These are phyloP conservation scores for Cydia pomonella DNA, from an alignment of 1,140 invertebrate species.

Conservation along the genomic window DNA sequence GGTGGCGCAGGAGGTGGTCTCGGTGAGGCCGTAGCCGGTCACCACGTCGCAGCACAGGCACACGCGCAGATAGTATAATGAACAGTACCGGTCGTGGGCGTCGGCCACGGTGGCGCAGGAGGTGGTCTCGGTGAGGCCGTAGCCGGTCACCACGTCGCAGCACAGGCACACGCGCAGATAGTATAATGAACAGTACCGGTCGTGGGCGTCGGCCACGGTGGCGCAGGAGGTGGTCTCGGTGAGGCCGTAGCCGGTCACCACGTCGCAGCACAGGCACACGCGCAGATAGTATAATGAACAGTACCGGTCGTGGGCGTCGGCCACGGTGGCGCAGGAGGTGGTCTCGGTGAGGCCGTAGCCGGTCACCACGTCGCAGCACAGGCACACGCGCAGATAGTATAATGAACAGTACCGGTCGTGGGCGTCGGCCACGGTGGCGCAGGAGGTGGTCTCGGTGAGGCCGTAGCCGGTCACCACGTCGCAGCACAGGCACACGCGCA, in stretches of 20 bases:
- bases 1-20: constrained; percentile 96
- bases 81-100: constrained; percentile 81
- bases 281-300: too few relatives aligned
- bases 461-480: constrained; percentile 97
- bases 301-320: constrained; percentile 84
- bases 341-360: constrained; percentile 99
- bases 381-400: constrained; percentile 95
- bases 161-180: constrained; percentile 96
- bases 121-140: constrained; percentile 98
- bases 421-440: constrained; percentile 94
- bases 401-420: constrained; percentile 77
- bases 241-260: constrained; percentile 97
- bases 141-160: constrained; percentile 95
- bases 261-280: constrained; percentile 93
- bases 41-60: constrained; percentile 95
- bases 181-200: constrained; percentile 80
- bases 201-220: constrained; percentile 90
- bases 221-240: constrained; percentile 98
- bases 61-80: too few relatives aligned
- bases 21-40: constrained; percentile 98
- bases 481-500: constrained; percentile 95
- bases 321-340: constrained; percentile 94
- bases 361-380: constrained; percentile 94
- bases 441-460: constrained; percentile 97
- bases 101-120: constrained; percentile 96